Evolutionary conservation across 2,888 invertebrate genomes (phyloP), one percentile per base, ranked within the genome.

Genomic region (Trichogramma dendrolimi): DNA sequence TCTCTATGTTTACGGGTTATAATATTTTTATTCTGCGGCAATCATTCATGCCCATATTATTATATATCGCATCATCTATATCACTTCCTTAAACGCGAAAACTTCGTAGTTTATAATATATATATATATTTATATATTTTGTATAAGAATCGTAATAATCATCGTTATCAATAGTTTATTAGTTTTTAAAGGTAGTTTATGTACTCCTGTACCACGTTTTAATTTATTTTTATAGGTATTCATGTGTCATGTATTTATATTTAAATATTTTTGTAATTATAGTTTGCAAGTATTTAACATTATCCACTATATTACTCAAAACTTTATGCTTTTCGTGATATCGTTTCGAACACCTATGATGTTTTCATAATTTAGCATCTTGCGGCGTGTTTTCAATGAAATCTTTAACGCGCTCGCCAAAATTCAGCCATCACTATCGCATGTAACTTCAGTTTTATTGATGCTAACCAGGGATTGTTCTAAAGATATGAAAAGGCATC

Each of bases 281-380:
- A 78, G 74, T 74, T 76, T 75, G 75, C 75, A 76, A 75, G 73
- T 75, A 72, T 75, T 72, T 78, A 77, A 78, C 77, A 74, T 77
- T 78, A 78, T 71, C 75, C 78, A 77, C 77, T 76, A 74, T 27
- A 27, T 77, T 77, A 76, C 75, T 77, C 76, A 77, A 74, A 70
- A 71, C 75, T 76, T 27, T 27, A 27, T 3, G 27, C 27, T 27
- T 27, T 27, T 27, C 27, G 27, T 27, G 27, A 27, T 27, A 27
- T 27, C 27, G 27, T 27, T 27, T 27, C 27, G 27, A 27, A 27
- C 27, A 27, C 27, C 27, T 27, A 27, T 27, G 27, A 27, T 27
- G 2, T 27, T 27, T 27, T 27, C 27, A 27, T 27, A 27, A 27
- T 27, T 27, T 27, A 27, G 27, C 27, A 27, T 27, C 27, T 27